Evolutionary conservation across 2,113 vertebrate genomes (phyloP).

Genomic region (Chamaea fasciata): DNA sequence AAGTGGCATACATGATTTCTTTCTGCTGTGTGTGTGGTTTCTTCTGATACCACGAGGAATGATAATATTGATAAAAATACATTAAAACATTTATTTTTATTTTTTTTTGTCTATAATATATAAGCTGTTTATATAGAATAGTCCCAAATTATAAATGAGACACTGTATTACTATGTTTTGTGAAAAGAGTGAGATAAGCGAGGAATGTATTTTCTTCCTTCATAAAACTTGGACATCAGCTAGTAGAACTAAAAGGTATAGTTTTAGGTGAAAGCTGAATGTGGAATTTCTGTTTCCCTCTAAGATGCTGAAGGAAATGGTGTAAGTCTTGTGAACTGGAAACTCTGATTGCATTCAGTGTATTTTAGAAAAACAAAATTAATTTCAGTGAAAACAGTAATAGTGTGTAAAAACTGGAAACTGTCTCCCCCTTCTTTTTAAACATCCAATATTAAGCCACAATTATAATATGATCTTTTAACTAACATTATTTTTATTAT

Average conservation of each 20-base stretch:
- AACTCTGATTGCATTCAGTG: not conserved
- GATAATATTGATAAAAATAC: not conserved
- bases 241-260: not conserved
- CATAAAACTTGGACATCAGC: not conserved
- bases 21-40: not conserved
- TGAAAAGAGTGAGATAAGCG: not conserved
- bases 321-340: not conserved
- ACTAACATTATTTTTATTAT: not conserved
- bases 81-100: not conserved
- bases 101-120: not conserved
- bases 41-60: not conserved
- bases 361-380: not conserved
- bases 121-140: not conserved
- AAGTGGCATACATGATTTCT: not conserved
- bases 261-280: not conserved
- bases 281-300: not conserved
- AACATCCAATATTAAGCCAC: not conserved
- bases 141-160: not conserved
- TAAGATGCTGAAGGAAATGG: not conserved
- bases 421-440: not conserved
- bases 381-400: not conserved
- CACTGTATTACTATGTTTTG: not conserved
- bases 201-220: not conserved
- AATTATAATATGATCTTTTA: not conserved
- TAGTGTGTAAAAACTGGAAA: not conserved